Conservation (phyloP, 2,888 invertebrate species). For the Synanthedon formicaeformis region DNA sequence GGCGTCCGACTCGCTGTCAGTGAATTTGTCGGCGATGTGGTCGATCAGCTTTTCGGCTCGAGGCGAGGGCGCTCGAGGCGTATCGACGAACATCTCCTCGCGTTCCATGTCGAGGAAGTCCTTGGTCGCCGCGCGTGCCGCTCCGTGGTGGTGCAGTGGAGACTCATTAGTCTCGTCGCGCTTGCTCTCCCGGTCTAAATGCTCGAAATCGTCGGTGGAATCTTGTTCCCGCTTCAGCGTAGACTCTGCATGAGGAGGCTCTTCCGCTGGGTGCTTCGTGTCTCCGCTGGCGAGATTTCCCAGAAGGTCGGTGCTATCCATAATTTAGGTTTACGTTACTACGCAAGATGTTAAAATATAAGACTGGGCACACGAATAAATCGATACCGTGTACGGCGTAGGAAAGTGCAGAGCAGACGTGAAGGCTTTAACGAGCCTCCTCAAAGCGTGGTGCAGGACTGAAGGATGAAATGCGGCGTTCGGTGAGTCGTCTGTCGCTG, state of each 20-base stretch:
- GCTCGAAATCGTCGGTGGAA: constrained; percentile 81
- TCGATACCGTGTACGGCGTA: too few species aligned
- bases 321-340: constrained; percentile 13
- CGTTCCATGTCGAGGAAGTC: constrained; percentile 64
- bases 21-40: constrained; percentile 67
- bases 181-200: constrained; percentile 73
- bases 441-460: constrained; percentile 40
- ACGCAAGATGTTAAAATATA: constrained; percentile 16
- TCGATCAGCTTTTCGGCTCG: constrained; percentile 43
- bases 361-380: background rate
- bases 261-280: constrained; percentile 14
- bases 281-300: constrained; percentile 50
- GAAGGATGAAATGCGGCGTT: constrained; percentile 21
- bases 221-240: constrained; percentile 73
- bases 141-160: constrained; percentile 29
- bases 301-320: constrained; percentile 50
- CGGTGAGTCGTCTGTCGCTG: constrained; percentile 26
- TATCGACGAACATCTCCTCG: constrained; percentile 45
- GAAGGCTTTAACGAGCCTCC: constrained; percentile 49
- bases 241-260: constrained; percentile 11
- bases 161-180: constrained; percentile 40
- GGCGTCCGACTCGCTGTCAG: constrained; percentile 70
- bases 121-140: constrained; percentile 38
- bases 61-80: constrained; percentile 36
- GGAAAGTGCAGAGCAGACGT: constrained; percentile 9